Evolutionary conservation across 2,113 vertebrate genomes (phyloP), one percentile per base, ranked within the genome.

Genomic region (Oriolus oriolus): DNA sequence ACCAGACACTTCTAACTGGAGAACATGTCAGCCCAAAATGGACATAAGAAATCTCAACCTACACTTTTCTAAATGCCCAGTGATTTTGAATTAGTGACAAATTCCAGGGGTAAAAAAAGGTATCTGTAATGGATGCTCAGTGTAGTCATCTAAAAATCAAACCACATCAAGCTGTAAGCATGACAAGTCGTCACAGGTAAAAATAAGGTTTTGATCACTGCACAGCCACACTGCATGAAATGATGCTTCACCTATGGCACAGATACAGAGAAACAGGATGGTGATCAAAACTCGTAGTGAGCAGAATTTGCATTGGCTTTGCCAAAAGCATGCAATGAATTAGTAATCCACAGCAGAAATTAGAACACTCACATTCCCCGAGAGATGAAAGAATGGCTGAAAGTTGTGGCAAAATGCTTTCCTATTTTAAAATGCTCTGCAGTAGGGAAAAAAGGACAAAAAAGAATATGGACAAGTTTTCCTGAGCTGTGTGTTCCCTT

Each of bases 261-360:
- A 77, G 63, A 54, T 3, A 35, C 70, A 79, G 9, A 31, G 71
- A 66, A 86, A 80, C 42, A 7, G 10, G 74, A 52, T 60, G 66
- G 59, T 1, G 33, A 95, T 80, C 52, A 77, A 49, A 93, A 78
- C 73, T 39, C 11, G 4, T 2, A 71, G 78, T 11, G n/a, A 93
- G 73, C 49, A 68, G 68, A 64, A 93, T 86, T 87, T 96, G 92
- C 88, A 86, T 14, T 14, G 90, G 68, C 68, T 92, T 93, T 93
- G 88, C 88, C 93, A 93, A 92, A 89, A 96, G 83, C 92, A 50
- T 35, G 52, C 52, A 47, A 90, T 96, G 86, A 96, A 93, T 97
- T 93, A 90, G 86, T 93, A 89, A 97, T 89, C 80, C 92, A 75
- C 93, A 81, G 73, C 0, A 77, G 86, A 92, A 97, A 92, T 63